phyloP scores from a whole-genome alignment of 2,888 invertebrate species.

The Nebria salina region DNA sequence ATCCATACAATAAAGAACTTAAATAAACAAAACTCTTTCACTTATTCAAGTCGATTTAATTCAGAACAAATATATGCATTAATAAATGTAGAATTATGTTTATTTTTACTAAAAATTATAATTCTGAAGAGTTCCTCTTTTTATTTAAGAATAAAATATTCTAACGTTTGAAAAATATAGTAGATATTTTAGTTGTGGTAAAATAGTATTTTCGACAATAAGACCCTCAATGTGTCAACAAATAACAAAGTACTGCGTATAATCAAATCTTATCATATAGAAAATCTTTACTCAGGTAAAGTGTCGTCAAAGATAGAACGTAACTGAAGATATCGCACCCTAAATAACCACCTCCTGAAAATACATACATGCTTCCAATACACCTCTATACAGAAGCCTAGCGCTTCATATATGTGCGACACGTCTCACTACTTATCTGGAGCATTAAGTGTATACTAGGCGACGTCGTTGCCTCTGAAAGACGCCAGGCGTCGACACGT shows the following conservation, averaged over 20 bases:
- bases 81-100: no score
- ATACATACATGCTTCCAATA: not conserved
- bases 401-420: not conserved
- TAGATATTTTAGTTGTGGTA: not conserved
- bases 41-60: no score
- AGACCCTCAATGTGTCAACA: not conserved
- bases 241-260: not conserved
- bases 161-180: not conserved
- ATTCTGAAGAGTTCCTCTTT: no score
- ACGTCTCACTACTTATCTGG: constrained; percentile 1
- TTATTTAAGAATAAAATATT: no score
- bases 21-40: no score
- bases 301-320: not conserved
- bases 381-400: not conserved
- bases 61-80: no score
- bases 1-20: no score
- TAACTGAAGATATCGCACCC: not conserved
- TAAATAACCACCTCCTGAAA: not conserved
- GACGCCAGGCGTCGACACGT: not conserved
- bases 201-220: not conserved
- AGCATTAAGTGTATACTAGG: not conserved
- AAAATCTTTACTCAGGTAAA: not conserved
- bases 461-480: not conserved
- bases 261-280: not conserved
- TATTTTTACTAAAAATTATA: no score